Base-by-base conservation (phyloP, 2,888 invertebrate genomes). In the Zygaena filipendulae region DNA sequence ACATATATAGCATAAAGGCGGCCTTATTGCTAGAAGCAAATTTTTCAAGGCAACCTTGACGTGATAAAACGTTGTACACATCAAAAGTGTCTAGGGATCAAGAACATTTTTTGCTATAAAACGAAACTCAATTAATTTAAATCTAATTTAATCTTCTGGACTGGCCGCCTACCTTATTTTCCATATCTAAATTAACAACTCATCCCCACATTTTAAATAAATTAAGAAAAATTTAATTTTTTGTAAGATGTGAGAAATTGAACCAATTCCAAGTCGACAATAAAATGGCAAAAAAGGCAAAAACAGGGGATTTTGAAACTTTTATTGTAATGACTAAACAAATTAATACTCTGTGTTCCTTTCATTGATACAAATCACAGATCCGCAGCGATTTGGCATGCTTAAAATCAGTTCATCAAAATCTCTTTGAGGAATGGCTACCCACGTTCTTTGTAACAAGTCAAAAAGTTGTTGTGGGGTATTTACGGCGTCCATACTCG, bases 1-100 rank as follows among this genome's bases (percentile, higher is more conserved):
- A n/a, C 30, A 40, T 39, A 39, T 40, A 40, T 34, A 43, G 36
- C 40, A 35, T n/a, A n/a, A n/a, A n/a, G n/a, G n/a, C n/a, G n/a
- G n/a, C n/a, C n/a, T n/a, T n/a, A n/a, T n/a, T n/a, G n/a, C n/a
- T n/a, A n/a, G n/a, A n/a, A n/a, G n/a, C n/a, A n/a, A n/a, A n/a
- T n/a, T n/a, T n/a, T n/a, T n/a, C n/a, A n/a, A n/a, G n/a, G n/a
- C n/a, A n/a, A n/a, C n/a, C n/a, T n/a, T n/a, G n/a, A n/a, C n/a
- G 33, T n/a, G n/a, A n/a, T n/a, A n/a, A n/a, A n/a, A n/a, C n/a
- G n/a, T n/a, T n/a, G n/a, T n/a, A n/a, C n/a, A n/a, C n/a, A n/a
- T n/a, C n/a, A n/a, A n/a, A n/a, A n/a, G n/a, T n/a, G n/a, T n/a
- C n/a, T n/a, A n/a, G n/a, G n/a, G n/a, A n/a, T n/a, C n/a, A n/a